These are phyloP conservation scores for Hedya salicella DNA, from an alignment of 2,888 invertebrate genomes.

Conservation along the genomic window DNA sequence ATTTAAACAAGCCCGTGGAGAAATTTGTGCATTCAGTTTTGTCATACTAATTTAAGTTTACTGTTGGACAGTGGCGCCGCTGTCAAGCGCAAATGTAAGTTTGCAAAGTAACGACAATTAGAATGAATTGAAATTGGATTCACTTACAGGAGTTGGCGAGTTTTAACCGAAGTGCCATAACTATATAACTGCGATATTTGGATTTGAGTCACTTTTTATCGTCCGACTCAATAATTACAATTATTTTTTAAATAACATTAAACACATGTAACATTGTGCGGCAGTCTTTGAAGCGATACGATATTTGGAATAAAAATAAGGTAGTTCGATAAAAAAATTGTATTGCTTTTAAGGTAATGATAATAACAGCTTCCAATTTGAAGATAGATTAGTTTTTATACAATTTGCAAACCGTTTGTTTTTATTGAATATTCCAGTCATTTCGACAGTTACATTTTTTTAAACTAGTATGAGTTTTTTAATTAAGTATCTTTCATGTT, in stretches of 20 bases:
- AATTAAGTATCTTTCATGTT: too few relatives aligned
- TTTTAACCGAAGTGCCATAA: conserved; percentile 22
- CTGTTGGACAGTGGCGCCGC: conserved; percentile 7
- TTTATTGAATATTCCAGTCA: too few relatives aligned
- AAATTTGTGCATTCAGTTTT: not conserved
- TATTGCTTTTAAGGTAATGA: conserved; percentile 1
- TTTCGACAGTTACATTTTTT: too few relatives aligned
- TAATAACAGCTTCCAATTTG: not conserved
- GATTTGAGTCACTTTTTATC: conserved; percentile 8
- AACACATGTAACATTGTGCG: conserved; percentile 1
- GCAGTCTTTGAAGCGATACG: conserved; percentile 41
- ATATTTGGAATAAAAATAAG: conserved; percentile 46
- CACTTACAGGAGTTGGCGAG: conserved; percentile 23
- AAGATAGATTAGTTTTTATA: not conserved
- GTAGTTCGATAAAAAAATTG: conserved; percentile 16
- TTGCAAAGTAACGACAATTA: conserved; percentile 32
- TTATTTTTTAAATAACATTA: conserved; percentile 2
- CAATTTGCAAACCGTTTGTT: not conserved
- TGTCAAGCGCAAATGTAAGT: not conserved
- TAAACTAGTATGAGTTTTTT: too few relatives aligned
- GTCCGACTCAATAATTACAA: conserved; percentile 7
- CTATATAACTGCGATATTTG: conserved; percentile 13
- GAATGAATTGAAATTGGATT: conserved; percentile 35
- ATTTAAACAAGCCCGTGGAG: not conserved
- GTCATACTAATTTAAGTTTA: not conserved